These are phyloP conservation scores for Chrysomallon squamiferum DNA, from an alignment of 1,140 invertebrate species.

Conservation along the genomic window DNA sequence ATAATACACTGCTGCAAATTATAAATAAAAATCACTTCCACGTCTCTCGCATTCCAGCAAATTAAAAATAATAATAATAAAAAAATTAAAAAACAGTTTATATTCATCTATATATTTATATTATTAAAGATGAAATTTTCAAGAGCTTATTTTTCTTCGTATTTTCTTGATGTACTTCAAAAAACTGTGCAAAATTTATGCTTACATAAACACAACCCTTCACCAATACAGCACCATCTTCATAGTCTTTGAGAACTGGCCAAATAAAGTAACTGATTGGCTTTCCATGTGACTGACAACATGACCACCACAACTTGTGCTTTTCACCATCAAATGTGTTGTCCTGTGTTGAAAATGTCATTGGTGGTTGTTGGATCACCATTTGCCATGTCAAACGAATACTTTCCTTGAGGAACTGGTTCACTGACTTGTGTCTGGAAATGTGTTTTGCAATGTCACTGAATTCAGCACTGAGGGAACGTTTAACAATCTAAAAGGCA, in stretches of 20 bases:
- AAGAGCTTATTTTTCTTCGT: no score
- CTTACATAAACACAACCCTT: conserved; percentile 54
- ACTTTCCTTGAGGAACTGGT: conserved; percentile 34
- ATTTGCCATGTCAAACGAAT: conserved; percentile 52
- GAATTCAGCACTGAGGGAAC: background rate
- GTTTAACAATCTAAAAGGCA: background rate
- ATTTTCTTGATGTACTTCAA: no score
- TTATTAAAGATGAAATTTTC: no score
- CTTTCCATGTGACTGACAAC: conserved; percentile 38
- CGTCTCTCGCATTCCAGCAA: no score
- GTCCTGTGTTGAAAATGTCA: conserved; percentile 38
- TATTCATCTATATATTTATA: no score
- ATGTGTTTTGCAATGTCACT: background rate
- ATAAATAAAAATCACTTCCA: no score
- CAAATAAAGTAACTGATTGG: conserved; percentile 50
- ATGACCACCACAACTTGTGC: conserved; percentile 58
- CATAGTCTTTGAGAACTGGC: conserved; percentile 53
- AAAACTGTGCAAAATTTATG: conserved; percentile 10
- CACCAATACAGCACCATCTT: conserved; percentile 49
- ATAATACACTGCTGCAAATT: no score
- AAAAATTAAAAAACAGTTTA: no score
- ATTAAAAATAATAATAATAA: no score
- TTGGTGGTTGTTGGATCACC: conserved; percentile 52
- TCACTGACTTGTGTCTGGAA: conserved; percentile 22
- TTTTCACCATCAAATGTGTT: conserved; percentile 42